Evolutionary conservation across 2,888 invertebrate genomes (phyloP), one percentile per base, ranked within the genome.

Genomic region (Rhamphomyia laevipes): DNA sequence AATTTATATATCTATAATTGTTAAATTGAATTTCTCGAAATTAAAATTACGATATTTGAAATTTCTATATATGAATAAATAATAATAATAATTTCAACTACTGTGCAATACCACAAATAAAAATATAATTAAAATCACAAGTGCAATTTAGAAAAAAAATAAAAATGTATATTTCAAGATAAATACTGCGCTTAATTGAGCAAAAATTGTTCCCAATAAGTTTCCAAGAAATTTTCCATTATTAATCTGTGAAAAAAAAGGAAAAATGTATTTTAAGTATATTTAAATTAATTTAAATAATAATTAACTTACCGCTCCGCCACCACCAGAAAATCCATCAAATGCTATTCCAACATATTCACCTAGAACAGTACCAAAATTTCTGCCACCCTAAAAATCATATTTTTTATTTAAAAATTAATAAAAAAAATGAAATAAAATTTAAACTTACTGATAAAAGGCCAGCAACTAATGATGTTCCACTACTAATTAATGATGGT

Each of bases 201-300:
- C 68, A 23, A 70, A 56, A 9, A 70, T 57, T 30, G 68, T 68
- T 52, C 70, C 70, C 37, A 70, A 49, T 38, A 71, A 63, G 47
- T 68, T 67, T 43, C 70, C 70, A 46, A 71, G 50, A 51, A 71
- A 71, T 54, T 63, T 59, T 51, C 70, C 70, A 56, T 71, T 71
- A 49, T 67, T 67, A 3, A 64, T 57, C 70, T 70, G 51, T 13
- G 59, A 63, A 53, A 6, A 37, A 46, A 47, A 43, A 18, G 15
- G 5, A 16, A 37, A 9, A 37, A 37, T 13, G n/a, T n/a, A 10
- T 38, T 15, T n/a, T 17, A 17, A 9, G 4, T 10, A 15, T 17
- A 16, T 17, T 4, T n/a, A 37, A 37, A 18, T 41, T 21, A 13
- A 21, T 18, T 13, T 17, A 38, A 38, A 35, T 7, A n/a, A 35